phyloP scores from a whole-genome alignment of 2,113 vertebrate species.

The Pungitius pungitius region DNA sequence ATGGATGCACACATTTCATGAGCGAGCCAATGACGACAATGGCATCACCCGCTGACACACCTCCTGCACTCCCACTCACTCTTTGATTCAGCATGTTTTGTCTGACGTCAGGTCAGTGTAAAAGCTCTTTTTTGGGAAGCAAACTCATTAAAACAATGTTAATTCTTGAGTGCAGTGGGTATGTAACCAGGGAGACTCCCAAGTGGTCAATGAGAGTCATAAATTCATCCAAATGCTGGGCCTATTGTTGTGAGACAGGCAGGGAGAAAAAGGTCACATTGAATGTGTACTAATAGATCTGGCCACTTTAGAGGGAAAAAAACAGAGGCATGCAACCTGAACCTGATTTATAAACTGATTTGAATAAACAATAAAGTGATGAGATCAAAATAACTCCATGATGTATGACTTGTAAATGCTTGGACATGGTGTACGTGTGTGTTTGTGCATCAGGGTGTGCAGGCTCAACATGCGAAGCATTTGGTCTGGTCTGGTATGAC shows the following conservation, averaged over 20 bases:
- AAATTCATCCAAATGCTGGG: constrained; percentile 65
- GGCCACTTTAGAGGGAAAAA: not conserved
- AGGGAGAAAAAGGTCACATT: constrained; percentile 59
- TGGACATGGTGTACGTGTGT: not conserved
- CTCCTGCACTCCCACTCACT: constrained; percentile 36
- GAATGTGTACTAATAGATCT: constrained; percentile 49
- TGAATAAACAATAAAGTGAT: not conserved
- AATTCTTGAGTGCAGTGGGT: constrained; percentile 61
- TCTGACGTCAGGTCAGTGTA: constrained; percentile 69
- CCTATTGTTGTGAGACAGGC: constrained; percentile 57
- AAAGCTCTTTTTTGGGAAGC: constrained; percentile 52
- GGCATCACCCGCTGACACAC: constrained; percentile 33
- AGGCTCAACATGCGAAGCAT: constrained; percentile 40
- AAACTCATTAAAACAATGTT: constrained; percentile 65
- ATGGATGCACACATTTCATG: constrained; percentile 1
- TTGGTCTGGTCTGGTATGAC: constrained; percentile 41
- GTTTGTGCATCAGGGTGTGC: constrained; percentile 2
- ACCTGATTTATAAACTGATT: no score
- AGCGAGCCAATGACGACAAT: constrained; percentile 34
- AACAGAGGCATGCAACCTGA: constrained; percentile 24
- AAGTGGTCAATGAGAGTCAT: constrained; percentile 51
- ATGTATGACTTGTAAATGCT: not conserved
- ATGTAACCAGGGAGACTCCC: constrained; percentile 60
- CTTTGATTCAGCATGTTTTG: constrained; percentile 57
- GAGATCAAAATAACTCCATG: not conserved